Evolutionary conservation across 2,888 invertebrate species (phyloP).

Genomic region (Diarsia brunnea): DNA sequence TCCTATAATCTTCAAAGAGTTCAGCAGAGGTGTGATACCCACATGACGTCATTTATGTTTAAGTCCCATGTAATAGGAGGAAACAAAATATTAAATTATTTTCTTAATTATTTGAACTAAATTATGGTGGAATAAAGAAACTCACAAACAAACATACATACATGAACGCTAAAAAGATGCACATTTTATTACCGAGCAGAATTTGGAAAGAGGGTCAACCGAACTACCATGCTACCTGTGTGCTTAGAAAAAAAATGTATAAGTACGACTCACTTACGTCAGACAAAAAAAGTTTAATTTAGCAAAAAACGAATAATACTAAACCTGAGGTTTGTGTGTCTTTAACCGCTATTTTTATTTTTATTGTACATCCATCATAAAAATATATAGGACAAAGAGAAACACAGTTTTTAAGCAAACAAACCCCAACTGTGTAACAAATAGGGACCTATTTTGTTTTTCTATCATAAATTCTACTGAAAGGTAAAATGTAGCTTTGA

Average conservation of each 20-base stretch:
- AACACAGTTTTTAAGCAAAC: neutral
- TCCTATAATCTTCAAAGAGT: neutral
- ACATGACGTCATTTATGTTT: neutral
- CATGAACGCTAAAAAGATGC: neutral
- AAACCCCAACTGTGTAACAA: neutral
- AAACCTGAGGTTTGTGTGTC: slow-evolving; percentile 25
- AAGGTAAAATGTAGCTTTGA: neutral
- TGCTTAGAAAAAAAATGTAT: neutral
- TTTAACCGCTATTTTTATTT: slow-evolving; percentile 33
- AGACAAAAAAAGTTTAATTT: slow-evolving; percentile 13
- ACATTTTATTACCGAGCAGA: neutral
- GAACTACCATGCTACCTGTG: no score
- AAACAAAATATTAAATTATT: neutral
- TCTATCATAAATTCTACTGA: neutral
- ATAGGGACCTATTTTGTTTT: neutral
- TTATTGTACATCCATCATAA: slow-evolving; percentile 34
- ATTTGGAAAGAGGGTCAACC: no score
- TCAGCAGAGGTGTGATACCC: neutral
- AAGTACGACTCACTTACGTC: neutral
- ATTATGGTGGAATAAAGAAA: no score
- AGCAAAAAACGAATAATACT: slow-evolving; percentile 12
- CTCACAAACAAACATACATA: no score
- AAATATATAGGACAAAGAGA: slow-evolving; percentile 1
- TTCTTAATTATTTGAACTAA: neutral
- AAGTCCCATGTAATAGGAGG: neutral